Evolutionary conservation across 92 coral and sea anemone species (phyloP).

Genomic region (Epizoanthus stellaris): DNA sequence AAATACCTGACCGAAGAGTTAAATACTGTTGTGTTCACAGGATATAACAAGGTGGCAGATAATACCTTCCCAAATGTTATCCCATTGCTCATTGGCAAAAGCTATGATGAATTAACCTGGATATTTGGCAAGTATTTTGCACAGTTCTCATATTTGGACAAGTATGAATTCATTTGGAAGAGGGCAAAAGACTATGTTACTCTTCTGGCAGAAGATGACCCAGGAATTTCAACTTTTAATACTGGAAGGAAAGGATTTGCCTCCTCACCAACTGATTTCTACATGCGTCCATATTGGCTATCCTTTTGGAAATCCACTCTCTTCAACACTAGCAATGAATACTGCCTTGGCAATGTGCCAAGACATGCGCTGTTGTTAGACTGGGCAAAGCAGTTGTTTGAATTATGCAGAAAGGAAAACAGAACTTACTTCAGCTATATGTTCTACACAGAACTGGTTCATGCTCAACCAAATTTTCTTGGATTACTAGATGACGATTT

Average conservation of each 20-base stretch:
- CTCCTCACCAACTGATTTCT: conserved; percentile 27
- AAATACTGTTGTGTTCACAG: neutral
- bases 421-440: conserved; percentile 22
- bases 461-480: conserved; percentile 15
- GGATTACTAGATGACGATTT: conserved; percentile 24
- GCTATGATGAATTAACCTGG: conserved; percentile 31
- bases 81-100: conserved; percentile 29
- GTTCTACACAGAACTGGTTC: conserved; percentile 37
- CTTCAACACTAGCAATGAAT: conserved; percentile 12
- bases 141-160: conserved; percentile 2
- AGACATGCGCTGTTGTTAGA: conserved; percentile 29
- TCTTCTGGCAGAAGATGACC: conserved; percentile 34
- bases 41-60: conserved; percentile 22
- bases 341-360: conserved; percentile 28
- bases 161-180: conserved; percentile 42
- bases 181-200: conserved; percentile 13
- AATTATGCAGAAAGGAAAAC: conserved; percentile 14
- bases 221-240: conserved; percentile 20
- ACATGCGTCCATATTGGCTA: conserved; percentile 39
- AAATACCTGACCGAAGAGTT: conserved; percentile 18
- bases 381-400: conserved; percentile 20
- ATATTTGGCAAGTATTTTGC: conserved; percentile 29
- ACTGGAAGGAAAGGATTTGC: conserved; percentile 36
- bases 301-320: conserved; percentile 29
- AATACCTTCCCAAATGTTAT: conserved; percentile 27